Evolutionary conservation across 2,888 invertebrate genomes (phyloP).

Genomic region (Tridacna crocea): DNA sequence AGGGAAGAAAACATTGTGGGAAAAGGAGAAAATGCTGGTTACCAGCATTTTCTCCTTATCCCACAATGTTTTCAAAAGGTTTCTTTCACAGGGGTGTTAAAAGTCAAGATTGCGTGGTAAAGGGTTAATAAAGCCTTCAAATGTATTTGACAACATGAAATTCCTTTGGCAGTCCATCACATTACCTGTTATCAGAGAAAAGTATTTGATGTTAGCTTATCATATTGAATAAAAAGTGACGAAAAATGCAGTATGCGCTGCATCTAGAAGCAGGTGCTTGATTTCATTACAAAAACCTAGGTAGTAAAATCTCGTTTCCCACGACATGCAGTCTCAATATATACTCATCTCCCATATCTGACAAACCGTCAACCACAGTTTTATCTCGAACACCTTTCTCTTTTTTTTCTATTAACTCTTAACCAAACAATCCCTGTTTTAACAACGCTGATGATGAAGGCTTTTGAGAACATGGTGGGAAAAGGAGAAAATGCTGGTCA

Average conservation of each 20-base stretch:
- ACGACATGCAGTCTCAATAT: not conserved
- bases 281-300: conserved; percentile 13
- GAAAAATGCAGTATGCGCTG: conserved; percentile 13
- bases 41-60: not conserved
- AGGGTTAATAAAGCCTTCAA: too few species aligned
- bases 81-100: too few species aligned
- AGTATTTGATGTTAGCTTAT: too few species aligned
- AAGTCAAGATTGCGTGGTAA: too few species aligned
- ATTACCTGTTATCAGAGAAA: too few species aligned
- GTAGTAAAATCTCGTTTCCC: not conserved
- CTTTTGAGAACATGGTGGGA: conserved; percentile 6
- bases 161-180: too few species aligned
- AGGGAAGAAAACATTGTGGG: not conserved
- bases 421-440: not conserved
- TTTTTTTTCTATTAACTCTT: not conserved
- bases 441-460: too few species aligned
- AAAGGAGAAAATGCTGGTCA: conserved; percentile 5
- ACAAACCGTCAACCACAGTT: not conserved
- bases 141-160: too few species aligned
- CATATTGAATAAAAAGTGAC: not conserved
- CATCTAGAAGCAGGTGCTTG: conserved; percentile 22
- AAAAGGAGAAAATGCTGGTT: not conserved
- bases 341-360: not conserved
- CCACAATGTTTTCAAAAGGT: not conserved
- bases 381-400: conserved; percentile 5